These are phyloP conservation scores for Podargus strigoides DNA, from an alignment of 2,797 vertebrate genomes.

Conservation along the genomic window DNA sequence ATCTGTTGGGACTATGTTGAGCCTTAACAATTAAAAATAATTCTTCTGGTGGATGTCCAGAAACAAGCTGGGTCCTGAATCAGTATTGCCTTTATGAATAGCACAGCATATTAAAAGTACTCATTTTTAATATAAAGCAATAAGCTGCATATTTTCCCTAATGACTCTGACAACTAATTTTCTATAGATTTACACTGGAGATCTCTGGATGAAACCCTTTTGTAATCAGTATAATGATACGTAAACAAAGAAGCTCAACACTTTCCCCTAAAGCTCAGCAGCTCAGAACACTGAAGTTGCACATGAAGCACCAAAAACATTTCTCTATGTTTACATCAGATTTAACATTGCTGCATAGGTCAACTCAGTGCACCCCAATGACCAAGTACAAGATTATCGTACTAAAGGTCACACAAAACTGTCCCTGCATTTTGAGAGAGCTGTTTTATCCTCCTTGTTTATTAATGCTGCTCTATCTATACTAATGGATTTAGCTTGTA, in stretches of 20 bases:
- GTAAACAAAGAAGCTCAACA: constrained; percentile 12
- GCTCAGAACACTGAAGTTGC: not conserved
- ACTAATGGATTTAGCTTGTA: constrained; percentile 75
- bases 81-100: constrained; percentile 34
- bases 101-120: constrained; percentile 29
- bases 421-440: constrained; percentile 66
- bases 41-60: constrained; percentile 15
- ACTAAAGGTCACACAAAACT: constrained; percentile 48
- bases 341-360: constrained; percentile 11
- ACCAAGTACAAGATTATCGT: not conserved
- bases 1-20: constrained; percentile 17
- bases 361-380: not conserved
- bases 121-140: constrained; percentile 54
- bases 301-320: not conserved
- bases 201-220: constrained; percentile 4
- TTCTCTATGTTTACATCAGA: not conserved
- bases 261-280: not conserved
- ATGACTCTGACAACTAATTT: constrained; percentile 48
- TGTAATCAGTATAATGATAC: not conserved
- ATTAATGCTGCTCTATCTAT: constrained; percentile 68
- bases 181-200: constrained; percentile 39
- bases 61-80: constrained; percentile 15
- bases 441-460: constrained; percentile 67
- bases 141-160: constrained; percentile 39
- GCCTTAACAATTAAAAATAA: constrained; percentile 61